Base-by-base conservation (phyloP, 2,797 vertebrate species). In the Sebastolobus alascanus region DNA sequence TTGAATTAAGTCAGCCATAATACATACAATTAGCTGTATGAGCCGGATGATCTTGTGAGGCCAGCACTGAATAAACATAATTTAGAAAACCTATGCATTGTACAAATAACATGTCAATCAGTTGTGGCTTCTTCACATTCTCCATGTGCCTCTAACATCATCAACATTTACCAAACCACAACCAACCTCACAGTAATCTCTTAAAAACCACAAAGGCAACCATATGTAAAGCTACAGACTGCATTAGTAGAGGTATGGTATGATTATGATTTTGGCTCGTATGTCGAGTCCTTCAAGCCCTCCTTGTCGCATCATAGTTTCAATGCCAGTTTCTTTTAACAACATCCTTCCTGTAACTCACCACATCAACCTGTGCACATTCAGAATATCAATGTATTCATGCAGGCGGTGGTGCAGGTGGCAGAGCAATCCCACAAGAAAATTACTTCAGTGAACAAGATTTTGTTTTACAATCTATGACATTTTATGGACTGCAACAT, bases 221-320 rank as follows among this genome's bases (percentile, higher is more conserved):
- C 58, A 83, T 91, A 90, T 89, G 83, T 94, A 91, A 93, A 91
- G 93, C 93, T 92, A 92, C 87, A 84, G 80, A 81, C 73, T 86
- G 86, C 87, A 91, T 86, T 84, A 77, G 65, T 80, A 79, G 90
- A 92, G 90, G 79, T 92, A 89, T 80, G 84, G 82, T 66, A 90
- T 88, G 85, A 84, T 63, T 67, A 86, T 83, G 84, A 83, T 74
- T 75, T 82, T 74, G 84, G 82, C 85, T 91, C 69, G 0, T 40
- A 10, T n/a, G 16, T 65, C 27, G 80, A 89, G 87, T 87, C 82
- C 72, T 80, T 82, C 77, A 88, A 88, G 81, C 79, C 75, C 79
- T 91, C 80, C 79, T 75, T 64, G 46, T 84, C 38, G 3, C 61
- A 37, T 52, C 18, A n/a, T 73, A 31, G 38, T 84, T 77, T 79